These are phyloP conservation scores for Thaumatotibia leucotreta DNA, from an alignment of 1,140 invertebrate genomes.

Conservation along the genomic window DNA sequence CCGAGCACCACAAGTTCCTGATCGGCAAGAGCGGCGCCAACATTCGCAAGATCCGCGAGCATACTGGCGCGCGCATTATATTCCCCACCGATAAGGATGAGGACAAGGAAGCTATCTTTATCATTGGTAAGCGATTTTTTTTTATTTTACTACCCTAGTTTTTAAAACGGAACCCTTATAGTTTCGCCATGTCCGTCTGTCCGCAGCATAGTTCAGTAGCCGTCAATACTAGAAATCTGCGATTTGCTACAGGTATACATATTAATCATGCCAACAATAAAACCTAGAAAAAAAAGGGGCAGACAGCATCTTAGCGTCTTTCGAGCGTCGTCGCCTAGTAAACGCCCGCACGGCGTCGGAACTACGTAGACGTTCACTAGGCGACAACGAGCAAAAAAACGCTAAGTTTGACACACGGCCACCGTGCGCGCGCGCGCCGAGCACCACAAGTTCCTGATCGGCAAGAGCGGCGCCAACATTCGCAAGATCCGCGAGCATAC, in stretches of 20 bases:
- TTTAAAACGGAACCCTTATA: no score
- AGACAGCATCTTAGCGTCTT: no score
- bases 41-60: constrained; percentile 95
- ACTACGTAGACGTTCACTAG: no score
- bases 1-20: constrained; percentile 96
- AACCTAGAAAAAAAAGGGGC: no score
- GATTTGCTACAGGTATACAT: no score
- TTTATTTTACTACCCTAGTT: neutral
- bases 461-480: constrained; percentile 95
- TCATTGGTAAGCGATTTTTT: constrained; percentile 83
- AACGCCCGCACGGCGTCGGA: no score
- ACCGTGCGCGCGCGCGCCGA: constrained; percentile 92
- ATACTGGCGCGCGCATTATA: constrained; percentile 93
- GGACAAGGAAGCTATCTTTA: constrained; percentile 91
- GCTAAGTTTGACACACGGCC: constrained; percentile 86
- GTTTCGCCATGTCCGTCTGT: no score
- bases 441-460: constrained; percentile 95
- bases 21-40: constrained; percentile 94
- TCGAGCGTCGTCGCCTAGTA: no score
- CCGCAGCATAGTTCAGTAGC: no score
- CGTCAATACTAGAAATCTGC: no score
- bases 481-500: constrained; percentile 95
- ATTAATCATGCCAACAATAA: no score
- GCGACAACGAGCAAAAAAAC: no score
- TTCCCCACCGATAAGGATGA: constrained; percentile 93